Percentiles rank a stretch among this genome's conserved stretches.
These are phyloP conservation scores for Eulemur coronatus DNA, from an alignment of 2,797 vertebrate genomes.

Conservation along the genomic window DNA sequence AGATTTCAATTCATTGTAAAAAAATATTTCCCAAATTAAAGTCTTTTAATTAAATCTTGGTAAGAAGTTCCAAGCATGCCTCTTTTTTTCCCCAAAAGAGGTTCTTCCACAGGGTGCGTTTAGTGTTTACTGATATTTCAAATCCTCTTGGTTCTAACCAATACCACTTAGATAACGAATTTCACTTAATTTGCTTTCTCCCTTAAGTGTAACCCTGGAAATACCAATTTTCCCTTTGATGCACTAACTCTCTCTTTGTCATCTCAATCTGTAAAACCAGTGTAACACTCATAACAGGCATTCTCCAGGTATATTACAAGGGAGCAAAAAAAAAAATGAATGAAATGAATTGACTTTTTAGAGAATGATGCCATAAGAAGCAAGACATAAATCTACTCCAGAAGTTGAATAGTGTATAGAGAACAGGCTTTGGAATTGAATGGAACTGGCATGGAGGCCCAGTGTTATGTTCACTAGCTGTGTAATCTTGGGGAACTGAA, in stretches of 20 bases:
- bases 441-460: background rate
- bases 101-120: background rate
- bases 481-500: background rate
- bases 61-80: background rate
- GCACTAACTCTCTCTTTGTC: background rate
- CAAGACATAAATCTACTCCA: background rate
- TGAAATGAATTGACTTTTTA: background rate
- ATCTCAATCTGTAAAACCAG: background rate
- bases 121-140: background rate
- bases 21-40: background rate
- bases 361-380: background rate
- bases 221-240: background rate
- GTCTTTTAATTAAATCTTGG: background rate
- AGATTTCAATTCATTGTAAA: background rate
- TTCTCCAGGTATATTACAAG: background rate
- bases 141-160: background rate
- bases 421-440: background rate
- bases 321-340: background rate
- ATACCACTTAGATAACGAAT: background rate
- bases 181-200: background rate
- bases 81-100: background rate
- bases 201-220: background rate
- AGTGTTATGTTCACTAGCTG: background rate
- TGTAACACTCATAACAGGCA: background rate
- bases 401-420: background rate